Evolutionary conservation across 2,888 invertebrate genomes (phyloP).

Genomic region (Entomobrya proxima): DNA sequence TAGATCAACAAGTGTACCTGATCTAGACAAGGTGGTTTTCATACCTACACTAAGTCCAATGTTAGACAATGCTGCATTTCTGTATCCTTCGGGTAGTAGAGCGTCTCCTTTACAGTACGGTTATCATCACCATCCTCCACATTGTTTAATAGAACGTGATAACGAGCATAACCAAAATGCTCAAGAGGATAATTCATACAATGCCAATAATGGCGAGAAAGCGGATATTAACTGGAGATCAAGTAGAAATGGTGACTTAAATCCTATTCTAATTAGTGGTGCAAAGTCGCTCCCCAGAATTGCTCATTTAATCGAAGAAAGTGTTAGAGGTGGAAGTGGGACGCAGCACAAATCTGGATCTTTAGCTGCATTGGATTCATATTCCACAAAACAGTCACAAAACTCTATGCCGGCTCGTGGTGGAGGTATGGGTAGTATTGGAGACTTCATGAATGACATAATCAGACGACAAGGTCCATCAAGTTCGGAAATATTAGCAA

Average conservation of each 20-base stretch:
- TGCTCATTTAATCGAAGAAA: constrained; percentile 5
- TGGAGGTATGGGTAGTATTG: constrained; percentile 82
- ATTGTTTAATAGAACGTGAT: constrained; percentile 48
- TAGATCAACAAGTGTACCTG: constrained; percentile 74
- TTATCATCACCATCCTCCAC: constrained; percentile 33
- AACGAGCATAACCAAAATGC: neutral
- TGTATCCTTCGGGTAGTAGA: neutral
- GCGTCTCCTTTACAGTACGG: constrained; percentile 19
- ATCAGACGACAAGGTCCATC: constrained; percentile 82
- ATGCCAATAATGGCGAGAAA: neutral
- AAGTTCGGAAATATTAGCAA: constrained; percentile 82
- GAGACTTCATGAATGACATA: constrained; percentile 87
- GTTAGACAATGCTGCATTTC: constrained; percentile 27
- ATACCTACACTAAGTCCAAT: constrained; percentile 7
- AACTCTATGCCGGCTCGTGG: neutral
- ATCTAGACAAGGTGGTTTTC: constrained; percentile 73
- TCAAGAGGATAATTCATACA: neutral
- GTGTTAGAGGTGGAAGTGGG: neutral
- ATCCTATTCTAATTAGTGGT: constrained; percentile 57
- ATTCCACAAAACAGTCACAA: neutral
- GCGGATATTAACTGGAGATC: neutral
- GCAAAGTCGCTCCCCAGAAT: constrained; percentile 65
- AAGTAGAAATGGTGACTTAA: neutral
- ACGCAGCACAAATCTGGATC: constrained; percentile 52
- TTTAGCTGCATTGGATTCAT: constrained; percentile 45